Evolutionary conservation across 1,140 invertebrate species (phyloP).

Genomic region (Steinernema khuongi): DNA sequence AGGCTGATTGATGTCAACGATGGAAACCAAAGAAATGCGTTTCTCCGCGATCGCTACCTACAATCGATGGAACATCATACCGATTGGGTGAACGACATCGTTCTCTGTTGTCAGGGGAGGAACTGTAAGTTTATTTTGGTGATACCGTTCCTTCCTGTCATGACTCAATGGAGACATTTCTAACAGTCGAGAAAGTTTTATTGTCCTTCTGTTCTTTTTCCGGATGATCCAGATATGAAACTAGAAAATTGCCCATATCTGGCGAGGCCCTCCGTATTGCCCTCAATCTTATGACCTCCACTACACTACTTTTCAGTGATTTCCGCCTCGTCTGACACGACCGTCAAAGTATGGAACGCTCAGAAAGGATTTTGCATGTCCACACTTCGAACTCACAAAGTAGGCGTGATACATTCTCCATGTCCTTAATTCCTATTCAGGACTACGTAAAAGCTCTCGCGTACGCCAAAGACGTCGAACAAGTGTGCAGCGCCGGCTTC

Average conservation of each 20-base stretch:
- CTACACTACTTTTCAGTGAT: slow-evolving; percentile 71
- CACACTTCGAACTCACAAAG: slow-evolving; percentile 87
- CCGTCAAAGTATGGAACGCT: slow-evolving; percentile 99
- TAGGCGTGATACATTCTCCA: slow-evolving; percentile 43
- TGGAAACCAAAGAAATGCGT: neutral
- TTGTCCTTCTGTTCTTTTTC: too few species aligned
- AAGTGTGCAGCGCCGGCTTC: slow-evolving; percentile 91
- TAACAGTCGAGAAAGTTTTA: too few species aligned
- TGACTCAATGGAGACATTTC: too few species aligned
- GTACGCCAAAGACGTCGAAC: slow-evolving; percentile 94
- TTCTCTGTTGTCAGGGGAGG: slow-evolving; percentile 88
- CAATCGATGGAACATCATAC: slow-evolving; percentile 89
- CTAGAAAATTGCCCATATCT: neutral
- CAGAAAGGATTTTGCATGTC: slow-evolving; percentile 93
- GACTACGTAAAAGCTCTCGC: slow-evolving; percentile 97
- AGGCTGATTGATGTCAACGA: neutral
- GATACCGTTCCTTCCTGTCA: too few species aligned
- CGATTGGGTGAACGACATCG: slow-evolving; percentile 99
- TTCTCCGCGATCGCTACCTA: slow-evolving; percentile 65
- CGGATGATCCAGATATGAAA: too few species aligned
- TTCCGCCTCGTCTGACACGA: slow-evolving; percentile 96
- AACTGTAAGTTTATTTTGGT: slow-evolving; percentile 69
- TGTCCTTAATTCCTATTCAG: slow-evolving; percentile 49
- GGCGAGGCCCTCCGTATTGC: neutral
- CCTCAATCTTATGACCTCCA: slow-evolving; percentile 15